Conservation (phyloP, 2,888 invertebrate species). For the Slavum lentiscoides region DNA sequence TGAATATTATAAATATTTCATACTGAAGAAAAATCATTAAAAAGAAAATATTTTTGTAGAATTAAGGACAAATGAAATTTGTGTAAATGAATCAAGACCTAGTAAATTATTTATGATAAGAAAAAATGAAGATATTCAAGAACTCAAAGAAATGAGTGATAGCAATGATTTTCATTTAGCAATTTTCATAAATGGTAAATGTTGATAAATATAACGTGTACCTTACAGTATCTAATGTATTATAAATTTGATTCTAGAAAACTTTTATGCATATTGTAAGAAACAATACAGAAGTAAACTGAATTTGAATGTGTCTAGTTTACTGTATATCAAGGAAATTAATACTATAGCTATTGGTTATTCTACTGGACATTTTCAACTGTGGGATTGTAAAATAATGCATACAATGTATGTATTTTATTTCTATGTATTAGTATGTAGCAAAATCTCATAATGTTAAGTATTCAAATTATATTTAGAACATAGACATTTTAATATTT, state of each 20-base stretch:
- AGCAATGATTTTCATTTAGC: conserved; percentile 33
- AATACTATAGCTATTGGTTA: conserved; percentile 56
- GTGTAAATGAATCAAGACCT: conserved; percentile 34
- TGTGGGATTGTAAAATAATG: conserved; percentile 55
- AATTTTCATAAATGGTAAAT: conserved; percentile 43
- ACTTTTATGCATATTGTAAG: conserved; percentile 38
- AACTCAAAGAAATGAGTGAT: conserved; percentile 39
- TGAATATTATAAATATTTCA: neutral
- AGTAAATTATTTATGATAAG: conserved; percentile 29
- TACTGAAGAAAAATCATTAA: neutral
- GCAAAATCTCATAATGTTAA: too few species aligned
- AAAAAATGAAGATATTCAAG: conserved; percentile 40
- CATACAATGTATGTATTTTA: conserved; percentile 55
- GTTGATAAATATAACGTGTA: too few species aligned
- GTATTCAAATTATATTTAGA: too few species aligned
- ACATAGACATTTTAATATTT: too few species aligned
- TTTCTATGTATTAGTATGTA: neutral
- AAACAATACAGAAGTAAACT: conserved; percentile 25
- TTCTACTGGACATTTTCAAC: conserved; percentile 55
- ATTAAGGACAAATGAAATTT: conserved; percentile 32
- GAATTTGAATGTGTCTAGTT: conserved; percentile 17
- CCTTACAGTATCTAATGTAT: neutral
- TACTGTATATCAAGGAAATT: conserved; percentile 55
- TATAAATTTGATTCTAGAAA: conserved; percentile 19
- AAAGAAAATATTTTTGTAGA: conserved; percentile 12